A percentile compares a stretch with the other conserved stretches of the same genome.
phyloP scores from a whole-genome alignment of 2,888 invertebrate genomes.

The Athalia rosae region DNA sequence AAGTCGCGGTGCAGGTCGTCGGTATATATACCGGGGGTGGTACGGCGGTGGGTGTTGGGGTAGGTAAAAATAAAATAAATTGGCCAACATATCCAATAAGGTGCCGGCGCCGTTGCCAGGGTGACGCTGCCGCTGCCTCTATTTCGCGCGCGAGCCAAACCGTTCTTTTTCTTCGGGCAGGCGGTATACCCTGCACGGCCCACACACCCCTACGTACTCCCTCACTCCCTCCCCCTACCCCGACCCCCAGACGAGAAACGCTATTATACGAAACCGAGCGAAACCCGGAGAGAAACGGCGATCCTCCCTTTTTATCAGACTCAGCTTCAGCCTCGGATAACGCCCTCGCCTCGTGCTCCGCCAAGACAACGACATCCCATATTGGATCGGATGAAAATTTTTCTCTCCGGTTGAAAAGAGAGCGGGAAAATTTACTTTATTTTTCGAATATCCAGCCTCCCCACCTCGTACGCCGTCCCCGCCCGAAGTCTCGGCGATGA shows the following conservation, averaged over 20 bases:
- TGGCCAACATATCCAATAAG: constrained; percentile 74
- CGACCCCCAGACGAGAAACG: constrained; percentile 33
- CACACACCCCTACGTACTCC: background rate
- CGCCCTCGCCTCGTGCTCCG: background rate
- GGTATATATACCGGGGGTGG: too few species aligned
- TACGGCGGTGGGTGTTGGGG: constrained; percentile 34
- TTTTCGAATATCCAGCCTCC: background rate
- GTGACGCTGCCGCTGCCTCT: constrained; percentile 62
- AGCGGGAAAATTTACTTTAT: background rate
- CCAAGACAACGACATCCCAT: background rate
- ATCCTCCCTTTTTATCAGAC: background rate
- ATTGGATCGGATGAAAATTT: background rate
- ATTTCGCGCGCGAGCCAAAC: constrained; percentile 37
- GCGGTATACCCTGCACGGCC: background rate
- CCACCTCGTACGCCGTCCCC: background rate
- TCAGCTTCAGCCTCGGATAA: background rate
- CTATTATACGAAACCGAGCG: constrained; percentile 12
- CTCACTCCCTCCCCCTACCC: background rate
- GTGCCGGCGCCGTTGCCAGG: constrained; percentile 72
- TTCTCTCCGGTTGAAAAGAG: background rate
- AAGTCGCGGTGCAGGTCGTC: constrained; percentile 55
- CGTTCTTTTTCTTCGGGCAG: constrained; percentile 21
- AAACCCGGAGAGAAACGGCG: background rate
- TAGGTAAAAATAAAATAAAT: constrained; percentile 71
- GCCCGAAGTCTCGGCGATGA: background rate